Evolutionary conservation across 1,140 invertebrate species (phyloP), one percentile per base, ranked within the genome.

Genomic region (Schlechtendalia chinensis): DNA sequence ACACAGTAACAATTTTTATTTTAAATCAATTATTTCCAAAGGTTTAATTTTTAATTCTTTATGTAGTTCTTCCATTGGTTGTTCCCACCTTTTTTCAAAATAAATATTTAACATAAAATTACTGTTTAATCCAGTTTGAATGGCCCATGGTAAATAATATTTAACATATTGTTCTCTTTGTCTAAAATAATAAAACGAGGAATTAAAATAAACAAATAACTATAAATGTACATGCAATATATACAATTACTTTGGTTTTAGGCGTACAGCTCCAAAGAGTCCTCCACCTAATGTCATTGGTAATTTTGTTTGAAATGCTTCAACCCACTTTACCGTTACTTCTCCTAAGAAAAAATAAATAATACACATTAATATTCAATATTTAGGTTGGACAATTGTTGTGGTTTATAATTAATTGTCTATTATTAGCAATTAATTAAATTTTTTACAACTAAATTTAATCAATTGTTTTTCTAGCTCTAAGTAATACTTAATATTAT

Each of bases 291-390:
- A 88, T 85, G 95, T 97, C 95, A 98, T 97, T 2, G 96, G 96
- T 45, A 98, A 85, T 77, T 89, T 90, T 22, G 91, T 94, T 87
- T 97, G 96, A 65, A 98, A 90, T 11, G 91, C 96, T 90, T 99
- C 98, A 79, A 99, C 89, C 96, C 96, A 98, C 87, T 99, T 99
- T 8, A 99, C 93, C 11, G 93, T 91, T 22, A 98, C 95, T 89
- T 97, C 92, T 67, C 91, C 90, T 88, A 82, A 72, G 86, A 10
- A 54, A 63, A n/a, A n/a, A n/a, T n/a, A n/a, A 59, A 47, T 17
- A 32, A 22, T n/a, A 65, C 84, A 85, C 85, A 85, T 90, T 89
- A 84, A 94, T 94, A 39, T 39, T 39, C 8, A 39, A 39, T 4
- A 39, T 39, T 39, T 4, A 4, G 32, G 8, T 39, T 39, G 3